Percentiles rank a stretch among this genome's conserved stretches.
Evolutionary conservation across 2,113 vertebrate species (phyloP).

Genomic region (Paradisaea rubra): DNA sequence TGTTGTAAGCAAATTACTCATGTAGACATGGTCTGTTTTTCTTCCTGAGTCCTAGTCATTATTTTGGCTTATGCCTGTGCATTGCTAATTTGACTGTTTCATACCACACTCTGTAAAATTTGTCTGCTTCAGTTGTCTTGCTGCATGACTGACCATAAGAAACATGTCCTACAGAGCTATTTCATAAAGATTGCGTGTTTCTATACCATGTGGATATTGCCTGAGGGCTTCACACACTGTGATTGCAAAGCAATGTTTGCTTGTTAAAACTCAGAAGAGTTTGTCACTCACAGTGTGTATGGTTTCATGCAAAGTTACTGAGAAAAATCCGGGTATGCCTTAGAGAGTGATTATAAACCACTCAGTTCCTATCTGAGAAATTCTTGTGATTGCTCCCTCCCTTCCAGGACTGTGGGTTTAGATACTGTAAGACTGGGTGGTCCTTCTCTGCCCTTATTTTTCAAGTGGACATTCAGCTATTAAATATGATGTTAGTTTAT

Average conservation of each 20-base stretch:
- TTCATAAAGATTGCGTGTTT: background rate
- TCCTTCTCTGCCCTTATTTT: background rate
- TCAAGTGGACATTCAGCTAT: background rate
- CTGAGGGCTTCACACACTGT: background rate
- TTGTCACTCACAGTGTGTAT: background rate
- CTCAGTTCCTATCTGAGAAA: background rate
- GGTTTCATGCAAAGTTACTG: background rate
- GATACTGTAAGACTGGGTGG: background rate
- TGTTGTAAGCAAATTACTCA: background rate
- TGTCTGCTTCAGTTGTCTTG: background rate
- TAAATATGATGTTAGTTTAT: background rate
- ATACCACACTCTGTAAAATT: background rate
- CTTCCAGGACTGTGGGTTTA: background rate
- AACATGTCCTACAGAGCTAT: background rate
- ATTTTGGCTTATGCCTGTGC: background rate
- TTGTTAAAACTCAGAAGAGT: background rate
- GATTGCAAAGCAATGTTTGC: background rate
- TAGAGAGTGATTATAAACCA: background rate
- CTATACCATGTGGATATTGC: background rate
- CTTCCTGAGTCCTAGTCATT: background rate
- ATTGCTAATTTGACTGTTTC: background rate
- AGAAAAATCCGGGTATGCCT: background rate
- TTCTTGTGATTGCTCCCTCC: background rate
- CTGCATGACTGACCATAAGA: background rate
- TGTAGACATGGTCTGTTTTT: background rate